Base-by-base conservation (phyloP, 2,888 invertebrate species). In the Harpagoxenus sublaevis region DNA sequence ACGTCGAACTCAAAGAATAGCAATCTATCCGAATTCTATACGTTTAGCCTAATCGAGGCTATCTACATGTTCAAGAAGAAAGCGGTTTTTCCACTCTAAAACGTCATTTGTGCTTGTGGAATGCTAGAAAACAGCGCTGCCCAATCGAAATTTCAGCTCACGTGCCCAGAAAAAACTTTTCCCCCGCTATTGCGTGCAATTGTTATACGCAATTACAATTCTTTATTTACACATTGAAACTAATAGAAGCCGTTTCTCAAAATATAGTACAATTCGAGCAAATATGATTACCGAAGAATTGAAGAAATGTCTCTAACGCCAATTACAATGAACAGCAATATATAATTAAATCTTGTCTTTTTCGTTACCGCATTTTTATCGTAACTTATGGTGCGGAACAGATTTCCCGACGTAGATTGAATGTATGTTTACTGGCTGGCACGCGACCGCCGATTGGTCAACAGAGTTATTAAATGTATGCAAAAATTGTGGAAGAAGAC, bases 61-160 rank as follows among this genome's bases (percentile, higher is more conserved):
- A 77, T 86, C 79, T 85, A 89, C 53, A 73, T 85, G 63, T 75
- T 68, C 71, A 65, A 82, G 57, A 86, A 73, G 68, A 79, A 81
- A 90, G 84, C 78, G 83, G 12, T n/a, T 87, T 88, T 88, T 83
- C 85, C 87, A 84, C 82, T 87, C 84, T 85, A 81, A 48, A 86
- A 88, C 88, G 88, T 89, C 87, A 88, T 92, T 93, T 92, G 92
- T 92, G 93, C 92, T 92, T 88, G 88, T 90, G 92, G 91, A 93
- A 92, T 92, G 92, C 92, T 48, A 73, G 35, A 60, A 81, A 74
- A 74, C 28, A 74, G 74, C 57, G 79, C 18, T 87, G 86, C 28
- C 18, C 79, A 81, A 78, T 4, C 78, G 66, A 78, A 70, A 81
- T 73, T 65, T 42, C 45, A 60, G 48, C 57, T 86, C 60, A 48